Evolutionary conservation across 2,797 vertebrate species (phyloP), one percentile per base, ranked within the genome.

Genomic region (Halcyon chelicuti): DNA sequence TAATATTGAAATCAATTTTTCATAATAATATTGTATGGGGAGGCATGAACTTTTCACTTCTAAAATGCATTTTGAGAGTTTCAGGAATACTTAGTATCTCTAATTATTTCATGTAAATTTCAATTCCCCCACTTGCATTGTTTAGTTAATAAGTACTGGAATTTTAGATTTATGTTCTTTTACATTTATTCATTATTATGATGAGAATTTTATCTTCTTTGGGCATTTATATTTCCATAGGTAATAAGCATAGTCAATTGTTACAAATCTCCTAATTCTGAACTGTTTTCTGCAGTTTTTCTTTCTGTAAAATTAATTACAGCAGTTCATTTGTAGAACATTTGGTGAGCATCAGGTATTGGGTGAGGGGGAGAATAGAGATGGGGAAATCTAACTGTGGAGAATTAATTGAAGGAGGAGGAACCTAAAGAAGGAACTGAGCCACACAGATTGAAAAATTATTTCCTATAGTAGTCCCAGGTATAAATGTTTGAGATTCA

Each of bases 51-150:
- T 97, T 96, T 90, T 96, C 73, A 97, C 85, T 57, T 80, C 95
- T 96, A 95, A 97, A 97, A 96, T 95, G 85, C 85, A 93, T 95
- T 97, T 96, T 90, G 85, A 96, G 94, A 97, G 65, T 96, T 97
- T 95, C 57, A 95, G 83, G 94, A 97, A 96, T 96, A 74, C 71
- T 83, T 94, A 93, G 57, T 97, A 86, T 97, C 94, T 97, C 81
- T 97, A 96, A 97, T 97, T 97, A 96, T 96, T 97, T 91, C 65
- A 93, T 81, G 54, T 95, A 95, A 96, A 98, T 98, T 97, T 96
- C 63, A 51, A 83, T 93, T 96, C 75, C 58, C 80, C 18, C 71
- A 87, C 74, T 97, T 92, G 65, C 62, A 96, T 88, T 96, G 89
- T 97, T 97, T 97, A 89, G 80, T 92, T 97, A 96, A 95, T 96